A percentile compares a stretch with the other conserved stretches of the same genome.
These are phyloP conservation scores for Anas platyrhynchos DNA, from an alignment of 2,113 vertebrate species.

Conservation along the genomic window DNA sequence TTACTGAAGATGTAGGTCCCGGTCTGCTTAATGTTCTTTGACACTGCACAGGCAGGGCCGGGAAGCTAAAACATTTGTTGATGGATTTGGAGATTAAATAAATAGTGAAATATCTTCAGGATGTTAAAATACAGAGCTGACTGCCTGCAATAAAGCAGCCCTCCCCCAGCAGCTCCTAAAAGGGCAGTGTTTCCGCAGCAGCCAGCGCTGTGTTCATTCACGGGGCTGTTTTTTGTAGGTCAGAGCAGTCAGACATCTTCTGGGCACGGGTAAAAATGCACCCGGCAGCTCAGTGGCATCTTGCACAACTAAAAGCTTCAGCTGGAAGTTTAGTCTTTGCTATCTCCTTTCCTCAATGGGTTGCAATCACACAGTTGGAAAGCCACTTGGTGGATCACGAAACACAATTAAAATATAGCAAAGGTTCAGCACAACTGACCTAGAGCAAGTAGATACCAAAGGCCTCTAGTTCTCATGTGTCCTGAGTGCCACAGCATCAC, in stretches of 20 bases:
- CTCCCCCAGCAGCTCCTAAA: constrained; percentile 9
- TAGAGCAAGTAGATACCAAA: neutral
- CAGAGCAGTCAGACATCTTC: constrained; percentile 32
- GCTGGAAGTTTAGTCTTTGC: constrained; percentile 7
- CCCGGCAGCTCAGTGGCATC: neutral
- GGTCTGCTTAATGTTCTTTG: constrained; percentile 19
- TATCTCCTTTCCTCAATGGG: neutral
- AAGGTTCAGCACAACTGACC: neutral
- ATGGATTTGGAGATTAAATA: constrained; percentile 62
- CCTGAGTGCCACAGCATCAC: neutral
- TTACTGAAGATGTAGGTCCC: neutral
- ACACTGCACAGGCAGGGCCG: neutral
- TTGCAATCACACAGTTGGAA: neutral
- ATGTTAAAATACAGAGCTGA: constrained; percentile 13
- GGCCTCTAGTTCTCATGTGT: neutral
- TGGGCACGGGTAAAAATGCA: constrained; percentile 34
- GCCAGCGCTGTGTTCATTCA: constrained; percentile 2
- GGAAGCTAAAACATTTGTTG: constrained; percentile 57
- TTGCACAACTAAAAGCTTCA: neutral
- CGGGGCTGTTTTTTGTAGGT: constrained; percentile 26
- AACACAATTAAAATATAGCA: neutral
- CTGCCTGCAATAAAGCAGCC: neutral
- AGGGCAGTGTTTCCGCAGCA: constrained; percentile 34
- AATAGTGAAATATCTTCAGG: constrained; percentile 45
- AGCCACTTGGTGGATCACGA: neutral